Base-by-base conservation (phyloP, 2,113 vertebrate genomes). In the Malurus elegans region DNA sequence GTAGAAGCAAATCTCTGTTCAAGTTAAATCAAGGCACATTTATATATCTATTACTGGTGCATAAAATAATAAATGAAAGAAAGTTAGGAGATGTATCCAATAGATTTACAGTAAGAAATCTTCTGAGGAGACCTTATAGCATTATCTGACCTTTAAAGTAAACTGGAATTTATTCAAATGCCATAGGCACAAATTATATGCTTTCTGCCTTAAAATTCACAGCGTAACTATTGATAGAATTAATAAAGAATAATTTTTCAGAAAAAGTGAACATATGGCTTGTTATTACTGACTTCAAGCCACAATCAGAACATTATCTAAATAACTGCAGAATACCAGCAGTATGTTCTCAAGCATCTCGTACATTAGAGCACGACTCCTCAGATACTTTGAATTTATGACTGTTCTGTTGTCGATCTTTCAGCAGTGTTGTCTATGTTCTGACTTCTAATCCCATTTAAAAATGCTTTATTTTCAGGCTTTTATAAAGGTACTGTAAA, bases 201-300 rank as follows among this genome's bases (percentile, higher is more conserved):
- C 17, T 84, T 96, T 96, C 90, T 4, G 56, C 72, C 42, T 88
- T 78, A 32, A 65, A 90, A 94, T 88, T 92, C 82, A 45, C 5
- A 2, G 74, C 32, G 26, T 60, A 80, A 64, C 86, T 96, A 90
- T 58, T 83, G 85, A 82, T 92, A 88, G 81, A 93, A 94, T 93
- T 94, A 96, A 94, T 94, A 95, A 89, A 74, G 88, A 94, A 74
- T 74, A 79, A 36, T 84, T 84, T 95, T 92, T 95, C 72, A 92
- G 71, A 79, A 91, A 57, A 90, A 94, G 60, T 51, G 79, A 96
- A 94, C 94, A 95, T 95, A 96, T 96, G 96, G 95, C 90, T 94
- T 93, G 93, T 95, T 94, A 91, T 93, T 91, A 80, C 72, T 92
- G 88, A 93, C 76, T 97, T 96, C 82, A 78, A 93, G 83, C 72